Conservation (phyloP, 2,113 vertebrate species). For the Phyllostomus hastatus region DNA sequence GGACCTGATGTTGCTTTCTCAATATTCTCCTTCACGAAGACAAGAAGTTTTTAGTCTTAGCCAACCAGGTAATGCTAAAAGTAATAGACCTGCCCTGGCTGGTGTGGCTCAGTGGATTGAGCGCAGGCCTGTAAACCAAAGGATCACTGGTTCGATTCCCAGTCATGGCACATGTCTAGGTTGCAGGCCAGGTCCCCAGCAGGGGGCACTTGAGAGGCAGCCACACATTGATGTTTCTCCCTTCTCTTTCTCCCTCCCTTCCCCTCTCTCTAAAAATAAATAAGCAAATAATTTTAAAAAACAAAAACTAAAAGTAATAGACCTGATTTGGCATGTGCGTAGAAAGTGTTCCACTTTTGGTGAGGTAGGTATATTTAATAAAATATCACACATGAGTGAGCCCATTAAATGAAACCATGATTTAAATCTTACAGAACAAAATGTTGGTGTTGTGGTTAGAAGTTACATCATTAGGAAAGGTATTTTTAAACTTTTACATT, state of each 20-base stretch:
- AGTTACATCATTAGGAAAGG: neutral
- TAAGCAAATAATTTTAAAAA: no score
- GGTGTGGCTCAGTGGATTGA: no score
- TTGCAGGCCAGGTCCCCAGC: no score
- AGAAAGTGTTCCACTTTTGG: neutral
- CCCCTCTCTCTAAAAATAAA: no score
- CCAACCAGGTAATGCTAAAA: slow-evolving; percentile 90
- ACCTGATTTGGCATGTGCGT: neutral
- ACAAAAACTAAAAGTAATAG: no score
- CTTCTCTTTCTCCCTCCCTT: no score
- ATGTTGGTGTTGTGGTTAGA: neutral
- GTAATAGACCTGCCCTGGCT: neutral
- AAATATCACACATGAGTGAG: neutral
- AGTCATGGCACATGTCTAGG: no score
- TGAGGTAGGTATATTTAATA: neutral
- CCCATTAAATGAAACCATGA: neutral
- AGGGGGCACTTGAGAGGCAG: no score
- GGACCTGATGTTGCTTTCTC: slow-evolving; percentile 94
- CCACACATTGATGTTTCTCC: no score
- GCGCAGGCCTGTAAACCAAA: no score
- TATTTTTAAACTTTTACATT: neutral
- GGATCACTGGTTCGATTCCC: no score
- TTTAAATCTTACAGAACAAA: neutral
- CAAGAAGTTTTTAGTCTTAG: slow-evolving; percentile 96
- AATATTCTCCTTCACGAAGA: slow-evolving; percentile 90